Percentiles rank a stretch among this genome's conserved stretches.
These are phyloP conservation scores for Halcyon badia DNA, from an alignment of 2,797 vertebrate species.

Conservation along the genomic window DNA sequence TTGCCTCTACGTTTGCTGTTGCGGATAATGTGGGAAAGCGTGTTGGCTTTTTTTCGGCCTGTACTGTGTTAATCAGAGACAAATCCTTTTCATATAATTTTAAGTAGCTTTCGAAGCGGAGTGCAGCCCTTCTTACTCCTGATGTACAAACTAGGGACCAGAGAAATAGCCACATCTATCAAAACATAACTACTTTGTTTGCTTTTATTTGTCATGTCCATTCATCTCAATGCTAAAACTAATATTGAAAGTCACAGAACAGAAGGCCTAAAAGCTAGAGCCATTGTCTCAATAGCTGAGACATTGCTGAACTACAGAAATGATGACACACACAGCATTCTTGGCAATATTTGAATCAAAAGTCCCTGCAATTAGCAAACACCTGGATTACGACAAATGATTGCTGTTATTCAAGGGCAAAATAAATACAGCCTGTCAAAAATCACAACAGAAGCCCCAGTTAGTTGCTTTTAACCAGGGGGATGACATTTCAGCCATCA, in stretches of 20 bases:
- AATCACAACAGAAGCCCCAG: neutral
- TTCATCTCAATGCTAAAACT: neutral
- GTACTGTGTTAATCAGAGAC: neutral
- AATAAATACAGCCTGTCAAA: neutral
- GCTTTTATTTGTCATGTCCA: neutral
- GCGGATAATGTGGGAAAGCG: neutral
- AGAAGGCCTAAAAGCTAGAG: neutral
- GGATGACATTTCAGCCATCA: neutral
- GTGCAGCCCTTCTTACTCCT: neutral
- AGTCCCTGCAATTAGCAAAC: neutral
- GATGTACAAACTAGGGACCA: neutral
- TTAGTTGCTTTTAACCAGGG: neutral
- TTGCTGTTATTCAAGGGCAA: neutral
- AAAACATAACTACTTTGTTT: neutral
- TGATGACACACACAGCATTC: neutral
- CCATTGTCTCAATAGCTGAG: neutral
- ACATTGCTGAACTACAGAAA: neutral
- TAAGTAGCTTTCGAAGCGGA: neutral
- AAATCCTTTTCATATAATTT: neutral
- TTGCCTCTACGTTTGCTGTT: neutral
- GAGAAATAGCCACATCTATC: neutral
- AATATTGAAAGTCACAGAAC: neutral
- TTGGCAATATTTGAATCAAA: neutral
- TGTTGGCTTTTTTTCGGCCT: neutral
- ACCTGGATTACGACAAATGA: neutral